Evolutionary conservation across 2,888 invertebrate species (phyloP).

Genomic region (Heliconius cydno): DNA sequence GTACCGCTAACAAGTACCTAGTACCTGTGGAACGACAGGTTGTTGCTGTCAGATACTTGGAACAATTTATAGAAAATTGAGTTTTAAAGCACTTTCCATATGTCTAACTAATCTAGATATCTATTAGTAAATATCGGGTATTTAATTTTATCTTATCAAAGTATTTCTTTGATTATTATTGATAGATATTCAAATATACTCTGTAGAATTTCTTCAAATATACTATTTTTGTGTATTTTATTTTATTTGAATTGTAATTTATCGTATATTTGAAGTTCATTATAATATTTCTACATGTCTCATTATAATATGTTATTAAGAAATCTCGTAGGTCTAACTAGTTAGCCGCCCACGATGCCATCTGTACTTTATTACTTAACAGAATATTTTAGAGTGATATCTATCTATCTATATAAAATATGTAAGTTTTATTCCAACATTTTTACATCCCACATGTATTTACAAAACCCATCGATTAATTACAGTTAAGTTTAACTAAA

Average conservation of each 20-base stretch:
- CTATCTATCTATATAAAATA: neutral
- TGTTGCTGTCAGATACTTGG: neutral
- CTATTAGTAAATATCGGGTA: neutral
- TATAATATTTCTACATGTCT: conserved; percentile 12
- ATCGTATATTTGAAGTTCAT: conserved; percentile 5
- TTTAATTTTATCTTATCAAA: neutral
- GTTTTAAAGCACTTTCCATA: neutral
- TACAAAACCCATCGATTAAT: conserved; percentile 6
- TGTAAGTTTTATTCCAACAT: neutral
- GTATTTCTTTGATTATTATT: neutral
- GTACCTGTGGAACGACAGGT: neutral
- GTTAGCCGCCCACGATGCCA: conserved; percentile 33
- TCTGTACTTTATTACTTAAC: conserved; percentile 25
- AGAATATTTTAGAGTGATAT: conserved; percentile 6
- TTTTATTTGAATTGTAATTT: conserved; percentile 1
- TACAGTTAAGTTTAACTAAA: conserved; percentile 15
- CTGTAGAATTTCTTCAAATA: neutral
- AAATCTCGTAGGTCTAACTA: conserved; percentile 30
- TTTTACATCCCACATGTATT: neutral
- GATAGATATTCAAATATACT: neutral
- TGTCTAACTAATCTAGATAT: neutral
- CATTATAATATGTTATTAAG: conserved; percentile 24
- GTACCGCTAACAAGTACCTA: conserved; percentile 5
- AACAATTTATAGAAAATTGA: neutral
- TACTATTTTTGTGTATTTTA: neutral